Percentiles rank a stretch among this genome's conserved stretches.
Conservation (phyloP, 2,888 invertebrate genomes). For the Megamerina dolium region DNA sequence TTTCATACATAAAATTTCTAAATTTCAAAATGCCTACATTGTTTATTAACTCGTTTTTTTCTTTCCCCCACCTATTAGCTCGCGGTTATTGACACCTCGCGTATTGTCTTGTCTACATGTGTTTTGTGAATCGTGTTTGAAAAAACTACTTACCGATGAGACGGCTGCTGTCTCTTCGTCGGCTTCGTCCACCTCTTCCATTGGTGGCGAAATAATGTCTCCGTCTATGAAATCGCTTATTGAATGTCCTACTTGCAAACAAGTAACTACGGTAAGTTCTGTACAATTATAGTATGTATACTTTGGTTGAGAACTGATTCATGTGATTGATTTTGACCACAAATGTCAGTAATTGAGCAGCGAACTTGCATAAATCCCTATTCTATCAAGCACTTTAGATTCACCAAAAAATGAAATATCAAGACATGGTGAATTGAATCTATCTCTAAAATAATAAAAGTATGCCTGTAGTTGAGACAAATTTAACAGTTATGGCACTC, state of each 20-base stretch:
- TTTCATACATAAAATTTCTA: conserved; percentile 20
- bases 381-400: no score
- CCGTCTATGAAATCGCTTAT: conserved; percentile 41
- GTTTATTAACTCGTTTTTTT: background rate
- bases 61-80: conserved; percentile 49
- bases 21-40: background rate
- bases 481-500: no score
- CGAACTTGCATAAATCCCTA: no score
- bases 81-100: conserved; percentile 73
- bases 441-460: no score
- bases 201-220: conserved; percentile 27
- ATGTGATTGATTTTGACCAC: no score
- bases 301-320: no score
- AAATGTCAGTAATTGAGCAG: no score
- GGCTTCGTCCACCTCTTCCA: conserved; percentile 49
- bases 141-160: conserved; percentile 69
- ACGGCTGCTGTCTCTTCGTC: conserved; percentile 52
- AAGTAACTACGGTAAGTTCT: conserved; percentile 67
- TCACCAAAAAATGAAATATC: no score
- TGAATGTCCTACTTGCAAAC: conserved; percentile 75
- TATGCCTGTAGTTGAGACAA: no score
- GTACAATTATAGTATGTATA: background rate
- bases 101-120: conserved; percentile 91
- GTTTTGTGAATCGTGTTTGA: conserved; percentile 88
- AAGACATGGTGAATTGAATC: no score